These are phyloP conservation scores for Nowickia ferox DNA, from an alignment of 2,888 invertebrate species.

Conservation along the genomic window DNA sequence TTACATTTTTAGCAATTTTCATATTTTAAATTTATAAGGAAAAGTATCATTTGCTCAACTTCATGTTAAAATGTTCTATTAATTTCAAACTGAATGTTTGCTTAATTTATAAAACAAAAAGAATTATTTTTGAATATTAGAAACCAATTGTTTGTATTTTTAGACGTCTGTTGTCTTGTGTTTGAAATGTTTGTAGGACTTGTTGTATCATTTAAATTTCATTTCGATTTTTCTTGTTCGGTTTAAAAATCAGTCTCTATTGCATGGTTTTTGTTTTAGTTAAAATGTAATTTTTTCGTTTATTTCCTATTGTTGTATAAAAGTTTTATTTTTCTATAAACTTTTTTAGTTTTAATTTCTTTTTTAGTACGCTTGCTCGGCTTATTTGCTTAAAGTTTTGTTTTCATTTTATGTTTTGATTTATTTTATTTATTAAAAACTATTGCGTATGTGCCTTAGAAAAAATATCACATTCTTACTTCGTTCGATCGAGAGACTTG, in stretches of 20 bases:
- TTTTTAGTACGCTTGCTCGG: constrained; percentile 74
- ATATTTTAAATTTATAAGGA: too few species aligned
- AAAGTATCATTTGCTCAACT: neutral
- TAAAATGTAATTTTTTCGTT: constrained; percentile 53
- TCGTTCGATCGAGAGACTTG: constrained; percentile 83
- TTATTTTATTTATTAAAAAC: constrained; percentile 71
- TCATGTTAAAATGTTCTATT: neutral
- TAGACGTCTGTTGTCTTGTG: constrained; percentile 34
- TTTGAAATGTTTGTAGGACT: constrained; percentile 35
- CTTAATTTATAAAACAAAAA: neutral
- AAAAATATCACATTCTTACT: constrained; percentile 84
- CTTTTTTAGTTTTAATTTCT: constrained; percentile 67
- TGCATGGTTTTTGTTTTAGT: constrained; percentile 78
- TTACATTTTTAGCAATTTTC: too few species aligned
- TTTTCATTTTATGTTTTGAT: constrained; percentile 60
- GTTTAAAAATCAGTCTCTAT: constrained; percentile 83
- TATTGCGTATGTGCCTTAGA: constrained; percentile 78
- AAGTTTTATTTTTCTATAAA: constrained; percentile 70
- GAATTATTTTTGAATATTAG: neutral
- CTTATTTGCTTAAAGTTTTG: constrained; percentile 63
- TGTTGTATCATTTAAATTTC: constrained; percentile 45
- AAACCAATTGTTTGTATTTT: constrained; percentile 60
- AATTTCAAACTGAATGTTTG: neutral
- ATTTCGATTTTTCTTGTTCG: constrained; percentile 50
- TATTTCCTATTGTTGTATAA: constrained; percentile 70